Conservation (phyloP, 2,888 invertebrate species). For the Tanypteryx hageni region DNA sequence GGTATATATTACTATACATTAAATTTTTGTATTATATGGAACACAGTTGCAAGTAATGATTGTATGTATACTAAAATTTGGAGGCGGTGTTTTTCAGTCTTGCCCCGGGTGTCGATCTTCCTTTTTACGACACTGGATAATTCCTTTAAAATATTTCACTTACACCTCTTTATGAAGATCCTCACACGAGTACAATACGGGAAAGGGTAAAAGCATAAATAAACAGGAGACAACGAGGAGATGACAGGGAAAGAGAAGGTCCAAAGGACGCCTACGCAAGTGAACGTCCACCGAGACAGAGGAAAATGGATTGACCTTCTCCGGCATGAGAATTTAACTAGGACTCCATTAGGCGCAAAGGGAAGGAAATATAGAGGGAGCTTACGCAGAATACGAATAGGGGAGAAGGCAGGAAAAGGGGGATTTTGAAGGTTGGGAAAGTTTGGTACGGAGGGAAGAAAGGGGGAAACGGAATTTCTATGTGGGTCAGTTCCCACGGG, state of each 20-base stretch:
- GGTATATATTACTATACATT: too few relatives aligned
- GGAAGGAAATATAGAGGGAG: too few relatives aligned
- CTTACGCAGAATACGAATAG: too few relatives aligned
- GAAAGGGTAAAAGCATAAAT: constrained; percentile 7
- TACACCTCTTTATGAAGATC: not conserved
- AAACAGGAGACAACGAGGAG: not conserved
- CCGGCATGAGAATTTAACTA: constrained; percentile 22
- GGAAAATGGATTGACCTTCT: constrained; percentile 2
- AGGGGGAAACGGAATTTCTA: not conserved
- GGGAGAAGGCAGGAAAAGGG: not conserved
- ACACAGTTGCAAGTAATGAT: too few relatives aligned
- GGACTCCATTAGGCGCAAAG: not conserved
- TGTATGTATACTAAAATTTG: too few relatives aligned
- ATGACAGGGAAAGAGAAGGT: too few relatives aligned
- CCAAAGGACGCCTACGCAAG: not conserved
- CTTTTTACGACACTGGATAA: not conserved
- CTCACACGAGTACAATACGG: not conserved
- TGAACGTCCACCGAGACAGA: constrained; percentile 1
- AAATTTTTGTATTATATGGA: too few relatives aligned
- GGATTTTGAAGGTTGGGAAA: not conserved
- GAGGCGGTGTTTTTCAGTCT: not conserved
- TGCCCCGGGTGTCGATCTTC: not conserved
- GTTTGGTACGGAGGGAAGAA: constrained; percentile 21
- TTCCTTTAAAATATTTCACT: not conserved
- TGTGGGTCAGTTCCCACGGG: not conserved